Percentiles rank a stretch among this genome's conserved stretches.
Evolutionary conservation across 2,888 invertebrate species (phyloP).

Genomic region (Spodoptera picta): DNA sequence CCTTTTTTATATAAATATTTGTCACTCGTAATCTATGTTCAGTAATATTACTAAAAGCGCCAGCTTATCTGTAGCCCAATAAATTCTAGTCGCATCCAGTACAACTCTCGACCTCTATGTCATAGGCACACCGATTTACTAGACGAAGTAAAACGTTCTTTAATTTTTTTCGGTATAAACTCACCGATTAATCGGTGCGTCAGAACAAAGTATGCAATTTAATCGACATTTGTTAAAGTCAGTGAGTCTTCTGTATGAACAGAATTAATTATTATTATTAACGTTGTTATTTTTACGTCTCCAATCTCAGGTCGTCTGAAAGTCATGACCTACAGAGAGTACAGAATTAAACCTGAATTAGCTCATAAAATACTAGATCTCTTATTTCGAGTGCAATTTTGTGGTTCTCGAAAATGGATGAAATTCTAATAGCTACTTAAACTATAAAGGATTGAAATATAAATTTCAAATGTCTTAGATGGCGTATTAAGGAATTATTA

Average conservation of each 20-base stretch:
- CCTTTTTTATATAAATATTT: not conserved
- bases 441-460: slow-evolving; percentile 18
- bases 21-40: not conserved
- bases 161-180: slow-evolving; percentile 14
- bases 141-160: not conserved
- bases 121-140: not conserved
- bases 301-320: slow-evolving; percentile 55
- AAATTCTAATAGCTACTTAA: slow-evolving; percentile 24
- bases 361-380: slow-evolving; percentile 12
- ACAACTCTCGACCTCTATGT: not conserved
- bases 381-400: slow-evolving; percentile 28
- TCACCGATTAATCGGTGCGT: slow-evolving; percentile 18
- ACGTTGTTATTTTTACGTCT: slow-evolving; percentile 3
- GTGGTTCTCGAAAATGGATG: slow-evolving; percentile 17
- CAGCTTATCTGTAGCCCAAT: slow-evolving; percentile 1
- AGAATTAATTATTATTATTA: slow-evolving; percentile 34
- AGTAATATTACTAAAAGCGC: too few relatives aligned
- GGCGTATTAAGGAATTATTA: slow-evolving; percentile 3
- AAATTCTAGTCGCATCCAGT: not conserved
- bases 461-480: slow-evolving; percentile 23
- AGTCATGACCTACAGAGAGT: slow-evolving; percentile 29
- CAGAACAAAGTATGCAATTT: slow-evolving; percentile 31
- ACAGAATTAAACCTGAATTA: slow-evolving; percentile 26
- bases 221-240: slow-evolving; percentile 32
- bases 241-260: slow-evolving; percentile 13